Evolutionary conservation across 2,888 invertebrate species (phyloP).

Genomic region (Trichogramma evanescens): DNA sequence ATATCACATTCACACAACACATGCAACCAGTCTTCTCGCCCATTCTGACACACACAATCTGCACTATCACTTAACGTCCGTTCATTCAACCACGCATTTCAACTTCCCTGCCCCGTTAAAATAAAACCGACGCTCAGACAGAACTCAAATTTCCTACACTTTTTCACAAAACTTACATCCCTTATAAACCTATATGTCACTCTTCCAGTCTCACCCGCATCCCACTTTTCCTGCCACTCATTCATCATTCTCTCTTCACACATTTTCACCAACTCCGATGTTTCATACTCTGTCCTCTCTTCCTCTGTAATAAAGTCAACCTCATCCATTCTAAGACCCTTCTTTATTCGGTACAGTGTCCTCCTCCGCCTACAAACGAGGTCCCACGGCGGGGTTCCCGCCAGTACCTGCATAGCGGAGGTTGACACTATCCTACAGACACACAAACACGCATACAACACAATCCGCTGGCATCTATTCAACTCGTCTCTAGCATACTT

Average conservation of each 20-base stretch:
- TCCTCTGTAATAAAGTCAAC: background rate
- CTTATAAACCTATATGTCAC: constrained; percentile 6
- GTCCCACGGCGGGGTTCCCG: background rate
- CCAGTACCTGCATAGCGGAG: constrained; percentile 5
- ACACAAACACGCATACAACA: constrained; percentile 16
- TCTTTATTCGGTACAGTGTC: background rate
- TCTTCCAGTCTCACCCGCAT: constrained; percentile 2
- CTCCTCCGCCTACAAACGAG: background rate
- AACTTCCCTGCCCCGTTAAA: constrained; percentile 13
- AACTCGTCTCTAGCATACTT: background rate
- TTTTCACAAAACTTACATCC: background rate
- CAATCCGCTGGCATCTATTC: background rate
- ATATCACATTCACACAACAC: constrained; percentile 2
- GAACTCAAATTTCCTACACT: background rate
- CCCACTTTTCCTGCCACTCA: constrained; percentile 7
- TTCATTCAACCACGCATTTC: constrained; percentile 1
- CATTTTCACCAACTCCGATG: no score
- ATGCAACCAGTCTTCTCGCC: constrained; percentile 1
- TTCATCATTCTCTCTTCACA: no score
- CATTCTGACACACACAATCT: constrained; percentile 2
- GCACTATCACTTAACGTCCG: background rate
- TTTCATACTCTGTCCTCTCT: no score
- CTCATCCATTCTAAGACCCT: background rate
- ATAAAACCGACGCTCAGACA: constrained; percentile 4
- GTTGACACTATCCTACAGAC: constrained; percentile 24